phyloP scores from a whole-genome alignment of 2,113 vertebrate species.

The Oreochromis tanganicae region DNA sequence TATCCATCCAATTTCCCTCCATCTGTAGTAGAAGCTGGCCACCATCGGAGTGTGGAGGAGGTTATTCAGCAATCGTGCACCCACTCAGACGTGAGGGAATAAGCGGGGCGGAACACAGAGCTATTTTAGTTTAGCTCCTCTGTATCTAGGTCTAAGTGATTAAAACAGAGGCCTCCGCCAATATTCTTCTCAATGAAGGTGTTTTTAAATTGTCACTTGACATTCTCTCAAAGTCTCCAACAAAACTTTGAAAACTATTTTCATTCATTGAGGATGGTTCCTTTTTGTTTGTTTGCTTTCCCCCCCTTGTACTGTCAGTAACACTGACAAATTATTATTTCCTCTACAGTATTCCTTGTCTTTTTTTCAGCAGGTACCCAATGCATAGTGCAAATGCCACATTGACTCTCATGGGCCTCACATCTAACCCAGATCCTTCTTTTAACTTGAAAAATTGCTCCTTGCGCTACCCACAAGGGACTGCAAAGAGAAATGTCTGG shows the following conservation, averaged over 20 bases:
- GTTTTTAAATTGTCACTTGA: constrained; percentile 10
- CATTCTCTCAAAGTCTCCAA: background rate
- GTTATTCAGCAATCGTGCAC: constrained; percentile 63
- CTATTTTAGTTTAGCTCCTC: constrained; percentile 67
- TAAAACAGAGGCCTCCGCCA: constrained; percentile 55
- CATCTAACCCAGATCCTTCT: constrained; percentile 69
- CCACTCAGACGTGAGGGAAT: constrained; percentile 65
- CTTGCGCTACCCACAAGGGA: constrained; percentile 70
- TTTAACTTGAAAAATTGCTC: constrained; percentile 64
- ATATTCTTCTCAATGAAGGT: constrained; percentile 51
- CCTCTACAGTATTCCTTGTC: background rate
- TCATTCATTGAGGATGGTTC: background rate
- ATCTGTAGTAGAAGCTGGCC: constrained; percentile 59
- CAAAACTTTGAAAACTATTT: background rate
- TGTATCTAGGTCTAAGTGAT: constrained; percentile 76
- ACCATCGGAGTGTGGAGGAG: constrained; percentile 66
- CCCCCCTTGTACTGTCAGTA: background rate
- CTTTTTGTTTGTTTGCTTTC: background rate
- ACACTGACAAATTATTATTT: background rate
- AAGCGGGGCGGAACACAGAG: constrained; percentile 45
- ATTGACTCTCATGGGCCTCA: constrained; percentile 61
- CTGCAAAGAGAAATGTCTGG: constrained; percentile 62
- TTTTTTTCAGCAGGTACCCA: constrained; percentile 17
- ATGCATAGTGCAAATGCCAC: constrained; percentile 61
- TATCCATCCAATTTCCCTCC: constrained; percentile 54